Base-by-base conservation (phyloP, 2,888 invertebrate genomes). In the Gisinianus flammeolus region DNA sequence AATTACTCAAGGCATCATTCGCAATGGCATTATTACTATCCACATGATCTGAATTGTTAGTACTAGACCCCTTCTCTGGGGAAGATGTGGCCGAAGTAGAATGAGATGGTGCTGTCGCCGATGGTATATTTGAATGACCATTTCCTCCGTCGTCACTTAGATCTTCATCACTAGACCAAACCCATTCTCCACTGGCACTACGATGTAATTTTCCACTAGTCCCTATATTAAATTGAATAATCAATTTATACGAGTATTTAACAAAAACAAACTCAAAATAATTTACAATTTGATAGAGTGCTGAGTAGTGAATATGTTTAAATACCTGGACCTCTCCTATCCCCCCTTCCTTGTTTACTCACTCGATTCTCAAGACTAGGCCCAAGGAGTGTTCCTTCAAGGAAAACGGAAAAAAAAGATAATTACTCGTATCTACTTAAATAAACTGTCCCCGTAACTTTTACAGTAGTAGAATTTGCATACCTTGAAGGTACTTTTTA, bases 141-240 rank as follows among this genome's bases (percentile, higher is more conserved):
- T 19, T 62, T 24, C 26, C 62, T 5, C 62, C 62, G 10, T 24
- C 62, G 24, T 62, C 62, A 62, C 62, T 26, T 24, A 10, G 22
- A 85, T 96, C 94, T 86, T 97, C 97, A 86, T 95, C 95, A 85
- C 96, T 96, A 79, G 96, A 97, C 97, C 98, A 98, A 80, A 97
- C 96, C 98, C 98, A 98, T 87, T 96, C 96, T 54, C 98, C 98
- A 30, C 96, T 96, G 85, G 96, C 94, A 83, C 96, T 97, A 86
- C 97, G 92, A 88, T 96, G 96, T 82, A 96, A 89, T 0, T 93
- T 90, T 22, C 94, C 94, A 28, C 93, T 93, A 0, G 95, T 92
- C 33, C 96, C n/a, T 56, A 56, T 56, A 56, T 56, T 12, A 56
- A 8, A 35, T 8, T 35, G 35, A 35, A 5, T 8, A 35, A 35